phyloP scores from a whole-genome alignment of 2,797 vertebrate species.

The Xenopus petersii region DNA sequence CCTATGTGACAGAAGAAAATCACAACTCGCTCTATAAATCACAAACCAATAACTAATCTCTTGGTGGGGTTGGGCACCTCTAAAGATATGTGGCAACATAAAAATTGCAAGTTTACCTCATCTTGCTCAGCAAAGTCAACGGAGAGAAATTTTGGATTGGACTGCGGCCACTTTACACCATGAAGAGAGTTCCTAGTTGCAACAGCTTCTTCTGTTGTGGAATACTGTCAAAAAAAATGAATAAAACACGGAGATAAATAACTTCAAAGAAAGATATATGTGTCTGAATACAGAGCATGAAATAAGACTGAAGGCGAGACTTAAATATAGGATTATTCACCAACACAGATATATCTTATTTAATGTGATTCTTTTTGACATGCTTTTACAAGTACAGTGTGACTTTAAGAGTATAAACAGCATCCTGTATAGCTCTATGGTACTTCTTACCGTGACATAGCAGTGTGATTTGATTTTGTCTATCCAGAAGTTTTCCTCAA shows the following conservation, averaged over 20 bases:
- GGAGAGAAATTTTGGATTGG: constrained; percentile 86
- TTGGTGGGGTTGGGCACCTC: too few relatives aligned
- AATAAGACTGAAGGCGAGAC: too few relatives aligned
- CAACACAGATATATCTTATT: too few relatives aligned
- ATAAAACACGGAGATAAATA: neutral
- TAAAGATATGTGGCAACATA: too few relatives aligned
- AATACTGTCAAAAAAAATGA: constrained; percentile 64
- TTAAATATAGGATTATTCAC: too few relatives aligned
- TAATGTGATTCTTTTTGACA: too few relatives aligned
- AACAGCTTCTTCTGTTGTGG: constrained; percentile 78
- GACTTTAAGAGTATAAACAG: too few relatives aligned
- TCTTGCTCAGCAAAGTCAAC: constrained; percentile 86
- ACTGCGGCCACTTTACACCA: constrained; percentile 86
- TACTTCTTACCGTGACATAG: constrained; percentile 79
- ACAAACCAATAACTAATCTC: too few relatives aligned
- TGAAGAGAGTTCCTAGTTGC: constrained; percentile 83
- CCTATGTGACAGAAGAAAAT: too few relatives aligned
- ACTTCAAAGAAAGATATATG: neutral
- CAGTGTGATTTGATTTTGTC: constrained; percentile 95
- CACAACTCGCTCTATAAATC: too few relatives aligned
- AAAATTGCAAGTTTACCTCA: constrained; percentile 68
- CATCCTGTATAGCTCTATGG: too few relatives aligned
- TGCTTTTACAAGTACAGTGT: too few relatives aligned
- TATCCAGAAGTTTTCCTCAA: constrained; percentile 90
- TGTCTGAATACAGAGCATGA: neutral